phyloP scores from a whole-genome alignment of 1,140 invertebrate species.

The Ladona fulva region DNA sequence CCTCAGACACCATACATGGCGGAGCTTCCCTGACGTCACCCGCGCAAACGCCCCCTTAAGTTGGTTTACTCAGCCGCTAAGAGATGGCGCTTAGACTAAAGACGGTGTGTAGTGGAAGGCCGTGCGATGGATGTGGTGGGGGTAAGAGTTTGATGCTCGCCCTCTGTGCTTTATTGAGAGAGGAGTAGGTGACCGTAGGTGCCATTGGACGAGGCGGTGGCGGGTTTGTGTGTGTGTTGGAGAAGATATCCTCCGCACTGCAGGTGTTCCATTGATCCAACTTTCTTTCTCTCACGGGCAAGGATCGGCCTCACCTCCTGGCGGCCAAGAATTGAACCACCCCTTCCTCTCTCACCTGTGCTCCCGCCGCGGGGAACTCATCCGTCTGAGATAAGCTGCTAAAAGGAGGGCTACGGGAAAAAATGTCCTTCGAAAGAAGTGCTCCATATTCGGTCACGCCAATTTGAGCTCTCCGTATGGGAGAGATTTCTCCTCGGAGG shows the following conservation, averaged over 20 bases:
- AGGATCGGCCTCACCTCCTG: not conserved
- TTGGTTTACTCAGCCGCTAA: too few relatives aligned
- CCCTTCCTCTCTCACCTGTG: not conserved
- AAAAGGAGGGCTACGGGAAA: not conserved
- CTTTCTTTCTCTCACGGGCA: not conserved
- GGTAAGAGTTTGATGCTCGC: too few relatives aligned
- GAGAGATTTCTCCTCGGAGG: not conserved
- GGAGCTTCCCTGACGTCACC: too few relatives aligned
- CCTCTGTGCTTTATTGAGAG: not conserved
- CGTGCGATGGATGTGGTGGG: too few relatives aligned
- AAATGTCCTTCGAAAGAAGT: too few relatives aligned
- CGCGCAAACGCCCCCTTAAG: too few relatives aligned
- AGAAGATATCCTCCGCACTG: not conserved
- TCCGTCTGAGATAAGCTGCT: not conserved
- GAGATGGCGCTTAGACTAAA: too few relatives aligned
- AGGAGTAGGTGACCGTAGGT: not conserved
- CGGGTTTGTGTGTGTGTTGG: not conserved
- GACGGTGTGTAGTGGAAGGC: too few relatives aligned
- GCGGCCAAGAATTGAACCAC: not conserved
- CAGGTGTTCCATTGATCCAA: constrained; percentile 4
- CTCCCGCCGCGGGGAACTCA: not conserved
- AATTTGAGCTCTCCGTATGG: not conserved
- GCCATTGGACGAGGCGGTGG: not conserved
- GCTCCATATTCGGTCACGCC: not conserved
- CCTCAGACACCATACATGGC: too few relatives aligned